Percentiles rank a stretch among this genome's conserved stretches.
phyloP scores from a whole-genome alignment of 2,888 invertebrate genomes.

The Mythimna impura region DNA sequence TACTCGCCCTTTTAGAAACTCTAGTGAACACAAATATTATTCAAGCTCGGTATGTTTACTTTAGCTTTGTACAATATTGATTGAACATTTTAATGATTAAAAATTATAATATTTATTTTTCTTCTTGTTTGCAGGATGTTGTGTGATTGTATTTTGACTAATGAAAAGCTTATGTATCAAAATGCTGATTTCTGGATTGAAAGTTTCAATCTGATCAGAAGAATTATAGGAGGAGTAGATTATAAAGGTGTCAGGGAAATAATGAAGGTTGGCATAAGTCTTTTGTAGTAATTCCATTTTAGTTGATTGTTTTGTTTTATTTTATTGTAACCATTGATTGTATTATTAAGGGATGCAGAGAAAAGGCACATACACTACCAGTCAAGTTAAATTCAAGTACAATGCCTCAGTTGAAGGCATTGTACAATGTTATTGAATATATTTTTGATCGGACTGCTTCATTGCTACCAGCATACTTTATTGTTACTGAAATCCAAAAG shows the following conservation, averaged over 20 bases:
- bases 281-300: not conserved
- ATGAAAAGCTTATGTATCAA: constrained; percentile 95
- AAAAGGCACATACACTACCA: constrained; percentile 96
- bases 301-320: not conserved
- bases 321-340: constrained; percentile 4
- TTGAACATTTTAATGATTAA: not conserved
- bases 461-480: constrained; percentile 97
- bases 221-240: constrained; percentile 97
- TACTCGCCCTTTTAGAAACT: constrained; percentile 94
- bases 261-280: constrained; percentile 92
- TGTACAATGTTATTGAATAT: constrained; percentile 95
- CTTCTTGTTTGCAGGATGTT: constrained; percentile 91
- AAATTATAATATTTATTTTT: constrained; percentile 21
- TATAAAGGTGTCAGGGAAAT: constrained; percentile 98
- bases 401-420: constrained; percentile 94
- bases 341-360: constrained; percentile 93
- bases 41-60: constrained; percentile 92
- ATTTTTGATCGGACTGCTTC: constrained; percentile 98
- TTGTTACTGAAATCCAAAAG: constrained; percentile 98
- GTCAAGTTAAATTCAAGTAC: constrained; percentile 94
- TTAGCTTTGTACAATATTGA: not conserved
- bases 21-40: constrained; percentile 93
- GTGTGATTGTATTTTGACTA: constrained; percentile 96
- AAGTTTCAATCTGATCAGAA: constrained; percentile 95
- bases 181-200: constrained; percentile 97